Percentiles rank a stretch among this genome's conserved stretches.
phyloP scores from a whole-genome alignment of 92 coral and sea anemone genomes.

The Umimayanthus kanabou region DNA sequence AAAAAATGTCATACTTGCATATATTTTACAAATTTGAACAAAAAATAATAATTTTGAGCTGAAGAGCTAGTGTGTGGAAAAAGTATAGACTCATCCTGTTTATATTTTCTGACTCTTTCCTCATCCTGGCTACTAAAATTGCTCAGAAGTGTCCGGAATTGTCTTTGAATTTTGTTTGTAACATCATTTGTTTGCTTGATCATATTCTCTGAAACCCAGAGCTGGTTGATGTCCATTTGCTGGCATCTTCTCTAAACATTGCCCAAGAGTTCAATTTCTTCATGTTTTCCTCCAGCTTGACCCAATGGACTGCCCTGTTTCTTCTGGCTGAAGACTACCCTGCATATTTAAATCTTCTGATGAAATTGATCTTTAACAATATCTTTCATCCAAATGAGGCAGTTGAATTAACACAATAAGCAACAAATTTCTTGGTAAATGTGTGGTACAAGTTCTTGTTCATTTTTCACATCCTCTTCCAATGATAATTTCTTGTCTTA shows the following conservation, averaged over 20 bases:
- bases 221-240: no score
- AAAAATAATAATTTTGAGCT: background rate
- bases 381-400: background rate
- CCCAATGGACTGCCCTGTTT: no score
- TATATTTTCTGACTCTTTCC: background rate
- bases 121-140: background rate
- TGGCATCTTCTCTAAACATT: no score
- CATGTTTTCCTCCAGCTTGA: no score
- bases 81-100: background rate
- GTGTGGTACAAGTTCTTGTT: background rate
- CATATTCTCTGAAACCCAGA: no score
- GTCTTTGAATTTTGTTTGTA: background rate
- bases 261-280: no score
- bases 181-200: no score
- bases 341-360: no score
- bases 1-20: background rate
- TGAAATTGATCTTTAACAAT: background rate
- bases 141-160: background rate
- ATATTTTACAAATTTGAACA: background rate
- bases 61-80: constrained; percentile 9
- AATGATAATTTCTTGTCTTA: no score
- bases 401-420: background rate
- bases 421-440: background rate
- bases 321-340: no score
- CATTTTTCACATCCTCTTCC: background rate